A percentile compares a stretch with the other conserved stretches of the same genome.
These are phyloP conservation scores for Axea sp. DNA, from an alignment of 2,888 invertebrate genomes.

Conservation along the genomic window DNA sequence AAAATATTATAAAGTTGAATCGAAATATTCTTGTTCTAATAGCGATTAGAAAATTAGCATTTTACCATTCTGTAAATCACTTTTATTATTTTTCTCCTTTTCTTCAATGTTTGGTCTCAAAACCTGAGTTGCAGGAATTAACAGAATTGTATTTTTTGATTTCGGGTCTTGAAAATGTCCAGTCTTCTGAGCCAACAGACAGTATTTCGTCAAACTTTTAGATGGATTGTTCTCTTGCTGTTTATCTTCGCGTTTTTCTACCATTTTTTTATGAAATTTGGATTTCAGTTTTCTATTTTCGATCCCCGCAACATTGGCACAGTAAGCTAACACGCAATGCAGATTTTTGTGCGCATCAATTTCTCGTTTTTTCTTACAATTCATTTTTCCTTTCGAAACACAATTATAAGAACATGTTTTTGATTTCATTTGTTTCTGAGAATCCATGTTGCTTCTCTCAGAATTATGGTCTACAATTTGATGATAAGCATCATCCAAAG, in stretches of 20 bases:
- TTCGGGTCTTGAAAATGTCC: neutral
- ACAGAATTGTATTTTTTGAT: neutral
- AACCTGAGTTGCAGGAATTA: neutral
- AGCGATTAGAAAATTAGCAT: too few species aligned
- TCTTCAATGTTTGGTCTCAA: neutral
- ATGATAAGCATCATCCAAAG: conserved; percentile 69
- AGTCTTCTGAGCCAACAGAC: conserved; percentile 4
- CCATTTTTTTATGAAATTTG: neutral
- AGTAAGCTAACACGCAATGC: conserved; percentile 71
- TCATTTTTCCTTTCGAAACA: neutral
- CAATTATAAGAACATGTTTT: neutral
- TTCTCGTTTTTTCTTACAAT: conserved; percentile 53
- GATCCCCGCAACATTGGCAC: conserved; percentile 67
- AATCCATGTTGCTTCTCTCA: conserved; percentile 45
- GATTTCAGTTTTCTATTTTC: conserved; percentile 53
- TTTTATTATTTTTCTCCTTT: neutral
- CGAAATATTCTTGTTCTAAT: too few species aligned
- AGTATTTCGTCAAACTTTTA: conserved; percentile 15
- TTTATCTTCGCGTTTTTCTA: neutral
- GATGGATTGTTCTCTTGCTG: too few species aligned
- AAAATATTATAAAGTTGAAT: too few species aligned
- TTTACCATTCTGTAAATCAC: neutral
- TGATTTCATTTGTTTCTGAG: neutral
- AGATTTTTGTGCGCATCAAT: conserved; percentile 71
- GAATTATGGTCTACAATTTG: conserved; percentile 67